These are phyloP conservation scores for Iguana delicatissima DNA, from an alignment of 2,797 vertebrate genomes.

Conservation along the genomic window DNA sequence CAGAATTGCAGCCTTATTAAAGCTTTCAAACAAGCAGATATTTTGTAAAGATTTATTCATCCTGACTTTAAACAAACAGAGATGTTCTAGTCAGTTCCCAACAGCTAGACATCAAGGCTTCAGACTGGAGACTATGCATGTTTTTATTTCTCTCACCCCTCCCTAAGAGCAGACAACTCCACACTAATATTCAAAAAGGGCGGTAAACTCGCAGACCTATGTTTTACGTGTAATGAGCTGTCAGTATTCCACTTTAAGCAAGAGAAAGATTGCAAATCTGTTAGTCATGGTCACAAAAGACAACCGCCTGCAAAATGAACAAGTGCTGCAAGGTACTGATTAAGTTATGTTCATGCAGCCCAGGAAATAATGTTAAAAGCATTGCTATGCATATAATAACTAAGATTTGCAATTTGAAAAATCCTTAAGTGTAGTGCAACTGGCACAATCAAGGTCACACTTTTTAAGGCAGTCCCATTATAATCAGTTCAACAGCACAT, in stretches of 20 bases:
- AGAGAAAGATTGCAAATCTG: constrained; percentile 51
- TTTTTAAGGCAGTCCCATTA: constrained; percentile 70
- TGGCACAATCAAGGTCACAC: constrained; percentile 69
- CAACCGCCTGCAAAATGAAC: constrained; percentile 53
- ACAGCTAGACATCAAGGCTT: constrained; percentile 24
- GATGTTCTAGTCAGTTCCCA: not conserved
- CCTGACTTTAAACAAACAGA: constrained; percentile 14
- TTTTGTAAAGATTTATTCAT: constrained; percentile 25
- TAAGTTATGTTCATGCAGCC: constrained; percentile 68
- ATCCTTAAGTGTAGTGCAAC: constrained; percentile 57
- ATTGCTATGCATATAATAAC: constrained; percentile 66
- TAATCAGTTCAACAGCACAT: constrained; percentile 69
- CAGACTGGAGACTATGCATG: constrained; percentile 20
- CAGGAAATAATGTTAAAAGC: constrained; percentile 63
- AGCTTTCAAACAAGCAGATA: not conserved
- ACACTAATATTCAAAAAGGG: constrained; percentile 32
- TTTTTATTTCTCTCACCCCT: constrained; percentile 28
- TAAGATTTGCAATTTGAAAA: constrained; percentile 70
- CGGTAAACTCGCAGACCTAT: constrained; percentile 12
- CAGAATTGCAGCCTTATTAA: not conserved
- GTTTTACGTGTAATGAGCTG: constrained; percentile 53
- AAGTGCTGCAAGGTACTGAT: constrained; percentile 57
- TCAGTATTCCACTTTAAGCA: constrained; percentile 49
- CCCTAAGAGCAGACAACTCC: constrained; percentile 21
- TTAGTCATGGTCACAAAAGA: constrained; percentile 57